Conservation (phyloP, 2,888 invertebrate genomes). For the Phytoseiulus persimilis region DNA sequence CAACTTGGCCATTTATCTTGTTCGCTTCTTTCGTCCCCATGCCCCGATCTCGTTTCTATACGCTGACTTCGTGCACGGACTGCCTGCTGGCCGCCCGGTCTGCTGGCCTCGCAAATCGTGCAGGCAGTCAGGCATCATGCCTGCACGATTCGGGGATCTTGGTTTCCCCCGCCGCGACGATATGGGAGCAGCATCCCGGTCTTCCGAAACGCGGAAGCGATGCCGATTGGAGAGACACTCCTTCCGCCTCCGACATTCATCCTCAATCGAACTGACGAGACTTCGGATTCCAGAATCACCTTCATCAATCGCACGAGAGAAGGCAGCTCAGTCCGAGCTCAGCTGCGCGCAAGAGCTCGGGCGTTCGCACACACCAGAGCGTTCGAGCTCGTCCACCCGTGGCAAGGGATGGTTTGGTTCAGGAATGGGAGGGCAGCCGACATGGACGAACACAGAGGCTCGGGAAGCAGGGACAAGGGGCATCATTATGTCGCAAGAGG, state of each 20-base stretch:
- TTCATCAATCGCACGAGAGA: too few relatives aligned
- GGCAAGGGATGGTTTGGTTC: background rate
- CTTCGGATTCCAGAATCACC: background rate
- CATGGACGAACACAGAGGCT: background rate
- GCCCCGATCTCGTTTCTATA: background rate
- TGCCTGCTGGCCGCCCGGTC: background rate
- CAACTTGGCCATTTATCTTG: constrained; percentile 5
- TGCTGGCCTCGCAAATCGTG: too few relatives aligned
- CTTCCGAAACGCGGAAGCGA: too few relatives aligned
- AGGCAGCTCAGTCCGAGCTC: too few relatives aligned
- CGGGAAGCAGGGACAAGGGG: background rate
- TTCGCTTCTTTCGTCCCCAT: background rate
- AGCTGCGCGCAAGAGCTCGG: too few relatives aligned
- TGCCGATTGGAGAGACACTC: too few relatives aligned
- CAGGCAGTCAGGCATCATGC: too few relatives aligned
- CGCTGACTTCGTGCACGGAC: background rate
- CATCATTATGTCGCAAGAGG: background rate
- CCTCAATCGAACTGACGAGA: too few relatives aligned
- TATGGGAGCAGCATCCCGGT: too few relatives aligned
- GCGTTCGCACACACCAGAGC: background rate
- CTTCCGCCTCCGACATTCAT: too few relatives aligned
- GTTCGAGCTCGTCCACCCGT: background rate
- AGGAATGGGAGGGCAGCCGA: background rate
- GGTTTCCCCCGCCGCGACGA: too few relatives aligned
- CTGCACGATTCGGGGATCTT: too few relatives aligned